Conservation (phyloP, 2,113 vertebrate species). For the Phylloscopus whistleri region DNA sequence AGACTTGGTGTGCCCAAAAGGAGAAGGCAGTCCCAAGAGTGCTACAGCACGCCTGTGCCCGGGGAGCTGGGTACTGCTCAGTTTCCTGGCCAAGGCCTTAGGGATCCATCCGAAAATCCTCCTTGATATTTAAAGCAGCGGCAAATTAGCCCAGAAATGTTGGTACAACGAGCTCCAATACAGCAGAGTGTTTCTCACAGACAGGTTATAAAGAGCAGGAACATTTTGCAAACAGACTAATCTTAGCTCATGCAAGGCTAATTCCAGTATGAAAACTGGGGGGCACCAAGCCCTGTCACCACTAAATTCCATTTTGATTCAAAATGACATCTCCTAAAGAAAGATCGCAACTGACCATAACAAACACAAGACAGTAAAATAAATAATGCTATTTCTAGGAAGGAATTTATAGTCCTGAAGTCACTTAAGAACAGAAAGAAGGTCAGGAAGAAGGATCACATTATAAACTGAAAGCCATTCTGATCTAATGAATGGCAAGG, state of each 20-base stretch:
- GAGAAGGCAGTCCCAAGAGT: neutral
- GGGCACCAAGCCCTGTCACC: neutral
- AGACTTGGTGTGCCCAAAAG: neutral
- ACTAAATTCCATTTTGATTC: constrained; percentile 18
- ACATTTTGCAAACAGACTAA: neutral
- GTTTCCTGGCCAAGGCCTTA: constrained; percentile 30
- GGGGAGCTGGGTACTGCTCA: neutral
- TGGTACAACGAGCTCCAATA: neutral
- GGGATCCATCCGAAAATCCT: neutral
- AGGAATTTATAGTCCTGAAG: constrained; percentile 64
- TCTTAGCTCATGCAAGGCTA: neutral
- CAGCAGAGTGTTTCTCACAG: neutral
- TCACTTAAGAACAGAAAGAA: constrained; percentile 54
- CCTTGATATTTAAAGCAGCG: constrained; percentile 47
- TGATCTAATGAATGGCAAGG: constrained; percentile 65
- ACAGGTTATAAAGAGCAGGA: neutral
- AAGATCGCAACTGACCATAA: constrained; percentile 13
- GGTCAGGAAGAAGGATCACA: constrained; percentile 61
- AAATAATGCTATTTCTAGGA: constrained; percentile 50
- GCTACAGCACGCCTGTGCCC: neutral
- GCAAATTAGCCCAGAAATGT: constrained; percentile 44
- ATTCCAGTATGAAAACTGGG: neutral
- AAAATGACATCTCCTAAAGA: constrained; percentile 20
- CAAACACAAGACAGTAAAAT: constrained; percentile 36
- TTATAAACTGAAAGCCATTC: constrained; percentile 62